Evolutionary conservation across 2,797 vertebrate species (phyloP).

Genomic region (Pteronotus mesoamericanus): DNA sequence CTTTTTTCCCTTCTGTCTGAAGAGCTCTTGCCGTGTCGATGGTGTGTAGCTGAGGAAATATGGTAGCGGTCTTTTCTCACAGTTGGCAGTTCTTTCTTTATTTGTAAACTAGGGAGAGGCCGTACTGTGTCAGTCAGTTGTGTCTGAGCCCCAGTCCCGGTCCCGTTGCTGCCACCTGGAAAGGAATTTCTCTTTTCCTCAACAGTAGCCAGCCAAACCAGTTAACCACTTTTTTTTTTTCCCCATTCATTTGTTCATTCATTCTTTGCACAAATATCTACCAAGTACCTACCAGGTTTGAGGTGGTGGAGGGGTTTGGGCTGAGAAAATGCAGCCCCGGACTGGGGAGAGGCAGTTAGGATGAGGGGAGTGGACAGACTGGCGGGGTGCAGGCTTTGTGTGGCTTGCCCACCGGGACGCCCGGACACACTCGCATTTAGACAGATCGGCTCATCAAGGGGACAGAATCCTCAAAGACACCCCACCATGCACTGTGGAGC

Average conservation of each 20-base stretch:
- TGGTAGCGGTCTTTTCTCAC: neutral
- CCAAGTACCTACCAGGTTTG: neutral
- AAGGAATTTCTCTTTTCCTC: neutral
- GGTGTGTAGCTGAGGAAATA: neutral
- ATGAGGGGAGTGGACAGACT: neutral
- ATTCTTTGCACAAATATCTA: neutral
- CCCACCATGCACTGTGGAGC: rapidly evolving
- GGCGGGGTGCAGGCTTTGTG: neutral
- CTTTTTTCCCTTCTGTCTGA: neutral
- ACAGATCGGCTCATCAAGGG: neutral
- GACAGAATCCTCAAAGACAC: neutral
- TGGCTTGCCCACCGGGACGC: neutral
- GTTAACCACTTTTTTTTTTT: neutral
- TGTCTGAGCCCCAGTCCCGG: neutral
- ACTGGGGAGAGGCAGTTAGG: too few relatives aligned
- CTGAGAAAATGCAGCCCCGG: neutral
- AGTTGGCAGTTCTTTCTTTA: neutral
- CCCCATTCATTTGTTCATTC: neutral
- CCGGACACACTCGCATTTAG: neutral
- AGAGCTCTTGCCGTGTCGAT: neutral
- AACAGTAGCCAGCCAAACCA: neutral
- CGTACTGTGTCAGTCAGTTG: neutral
- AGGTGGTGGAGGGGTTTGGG: neutral
- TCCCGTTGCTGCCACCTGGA: neutral
- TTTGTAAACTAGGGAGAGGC: neutral